Conservation (phyloP, 2,888 invertebrate genomes). For the Spodoptera littoralis region DNA sequence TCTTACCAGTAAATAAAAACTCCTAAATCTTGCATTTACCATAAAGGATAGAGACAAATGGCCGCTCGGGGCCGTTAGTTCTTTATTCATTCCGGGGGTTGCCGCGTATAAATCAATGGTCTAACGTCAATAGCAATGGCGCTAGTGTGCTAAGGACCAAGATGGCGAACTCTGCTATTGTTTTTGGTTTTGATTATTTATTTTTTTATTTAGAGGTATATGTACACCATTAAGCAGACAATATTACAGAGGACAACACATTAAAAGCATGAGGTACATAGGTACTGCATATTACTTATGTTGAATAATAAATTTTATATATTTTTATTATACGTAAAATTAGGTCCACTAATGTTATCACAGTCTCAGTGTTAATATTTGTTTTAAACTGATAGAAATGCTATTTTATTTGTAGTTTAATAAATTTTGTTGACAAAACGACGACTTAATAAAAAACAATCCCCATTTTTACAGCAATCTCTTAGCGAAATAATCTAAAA, state of each 20-base stretch:
- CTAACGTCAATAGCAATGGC: constrained; percentile 69
- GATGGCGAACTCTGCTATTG: constrained; percentile 12
- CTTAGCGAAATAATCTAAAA: constrained; percentile 49
- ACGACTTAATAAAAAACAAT: constrained; percentile 8
- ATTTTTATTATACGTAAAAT: too few species aligned
- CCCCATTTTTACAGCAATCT: constrained; percentile 46
- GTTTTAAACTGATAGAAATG: constrained; percentile 7
- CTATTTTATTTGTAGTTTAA: constrained; percentile 3
- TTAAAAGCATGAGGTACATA: too few species aligned
- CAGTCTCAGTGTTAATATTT: background rate
- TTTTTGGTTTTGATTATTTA: background rate
- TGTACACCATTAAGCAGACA: too few species aligned
- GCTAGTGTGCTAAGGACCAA: constrained; percentile 47
- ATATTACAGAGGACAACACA: too few species aligned
- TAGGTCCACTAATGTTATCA: too few species aligned
- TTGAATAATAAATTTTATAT: too few species aligned
- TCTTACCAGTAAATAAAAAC: constrained; percentile 66
- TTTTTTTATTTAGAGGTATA: background rate
- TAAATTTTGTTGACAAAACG: background rate
- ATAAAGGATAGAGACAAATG: constrained; percentile 85
- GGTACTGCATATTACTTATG: too few species aligned
- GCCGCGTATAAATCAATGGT: constrained; percentile 72
- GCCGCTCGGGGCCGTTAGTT: constrained; percentile 70
- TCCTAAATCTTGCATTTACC: constrained; percentile 83
- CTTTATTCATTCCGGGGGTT: constrained; percentile 82